These are phyloP conservation scores for Propsilocerus akamusi DNA, from an alignment of 1,140 invertebrate species.

Conservation along the genomic window DNA sequence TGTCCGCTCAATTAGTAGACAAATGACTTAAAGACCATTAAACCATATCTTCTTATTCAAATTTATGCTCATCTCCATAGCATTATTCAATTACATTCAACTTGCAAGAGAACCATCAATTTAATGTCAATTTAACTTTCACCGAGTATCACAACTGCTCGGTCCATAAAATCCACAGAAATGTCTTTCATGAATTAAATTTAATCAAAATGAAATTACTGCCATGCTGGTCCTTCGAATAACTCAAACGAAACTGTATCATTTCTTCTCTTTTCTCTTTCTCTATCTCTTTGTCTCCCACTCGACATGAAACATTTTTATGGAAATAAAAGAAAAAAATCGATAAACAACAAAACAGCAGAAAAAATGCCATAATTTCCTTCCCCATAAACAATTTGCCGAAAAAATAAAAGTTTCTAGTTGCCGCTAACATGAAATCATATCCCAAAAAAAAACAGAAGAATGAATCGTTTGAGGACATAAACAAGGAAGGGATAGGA, in stretches of 20 bases:
- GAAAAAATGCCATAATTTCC: conserved; percentile 1
- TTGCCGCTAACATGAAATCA: not conserved
- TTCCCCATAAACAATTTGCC: not conserved
- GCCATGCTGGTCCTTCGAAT: not conserved
- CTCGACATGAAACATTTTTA: not conserved
- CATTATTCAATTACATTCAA: too few relatives aligned
- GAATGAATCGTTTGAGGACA: not conserved
- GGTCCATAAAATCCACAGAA: too few relatives aligned
- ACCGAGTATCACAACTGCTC: too few relatives aligned
- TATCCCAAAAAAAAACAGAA: not conserved
- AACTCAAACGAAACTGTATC: too few relatives aligned
- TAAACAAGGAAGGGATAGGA: not conserved
- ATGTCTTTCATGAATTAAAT: conserved; percentile 1
- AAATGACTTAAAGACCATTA: too few relatives aligned
- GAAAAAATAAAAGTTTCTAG: not conserved
- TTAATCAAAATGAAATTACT: conserved; percentile 2
- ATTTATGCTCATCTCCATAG: too few relatives aligned
- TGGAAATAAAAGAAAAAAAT: not conserved
- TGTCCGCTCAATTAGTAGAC: too few relatives aligned
- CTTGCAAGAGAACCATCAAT: too few relatives aligned
- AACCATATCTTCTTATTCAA: too few relatives aligned
- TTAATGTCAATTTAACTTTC: too few relatives aligned
- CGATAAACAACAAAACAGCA: not conserved
- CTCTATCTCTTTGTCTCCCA: not conserved
- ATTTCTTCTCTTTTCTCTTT: too few relatives aligned